Percentiles rank a stretch among this genome's conserved stretches.
These are phyloP conservation scores for Scolanthus callimorphus DNA, from an alignment of 92 coral and sea anemone genomes.

Conservation along the genomic window DNA sequence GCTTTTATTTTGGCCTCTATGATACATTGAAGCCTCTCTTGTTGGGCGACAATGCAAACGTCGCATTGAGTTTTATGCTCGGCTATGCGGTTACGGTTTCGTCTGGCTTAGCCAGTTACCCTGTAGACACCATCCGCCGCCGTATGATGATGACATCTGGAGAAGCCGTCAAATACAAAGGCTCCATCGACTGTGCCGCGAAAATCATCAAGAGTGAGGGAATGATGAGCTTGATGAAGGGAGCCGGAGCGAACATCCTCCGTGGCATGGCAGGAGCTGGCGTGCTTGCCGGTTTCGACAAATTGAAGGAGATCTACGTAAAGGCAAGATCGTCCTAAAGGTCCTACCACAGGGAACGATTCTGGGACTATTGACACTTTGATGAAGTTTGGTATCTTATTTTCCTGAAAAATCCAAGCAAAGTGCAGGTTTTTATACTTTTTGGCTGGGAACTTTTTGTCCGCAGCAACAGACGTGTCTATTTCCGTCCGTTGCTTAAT, in stretches of 20 bases:
- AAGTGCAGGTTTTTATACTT: not conserved
- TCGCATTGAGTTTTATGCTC: conserved; percentile 65
- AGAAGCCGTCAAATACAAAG: conserved; percentile 98
- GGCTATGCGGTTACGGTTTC: conserved; percentile 92
- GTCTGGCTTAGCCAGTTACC: conserved; percentile 93
- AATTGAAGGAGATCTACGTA: conserved; percentile 82
- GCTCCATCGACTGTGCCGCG: conserved; percentile 89
- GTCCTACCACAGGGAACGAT: not conserved
- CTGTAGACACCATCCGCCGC: conserved; percentile 94
- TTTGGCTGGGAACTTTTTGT: too few relatives aligned
- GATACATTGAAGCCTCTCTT: conserved; percentile 89
- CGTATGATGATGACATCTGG: conserved; percentile 99
- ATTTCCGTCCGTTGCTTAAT: too few relatives aligned
- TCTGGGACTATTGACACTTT: not conserved
- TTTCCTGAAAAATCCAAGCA: not conserved
- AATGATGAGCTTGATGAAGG: conserved; percentile 91
- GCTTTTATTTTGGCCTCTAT: conserved; percentile 95
- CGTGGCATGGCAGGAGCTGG: conserved; percentile 99
- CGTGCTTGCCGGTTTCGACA: conserved; percentile 96
- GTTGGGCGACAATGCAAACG: conserved; percentile 87
- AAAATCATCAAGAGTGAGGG: conserved; percentile 94
- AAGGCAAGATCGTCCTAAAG: conserved; percentile 49
- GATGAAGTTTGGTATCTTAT: not conserved
- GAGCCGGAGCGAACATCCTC: conserved; percentile 97
- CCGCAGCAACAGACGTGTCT: too few relatives aligned